Evolutionary conservation across 2,113 vertebrate species (phyloP), one percentile per base, ranked within the genome.

Genomic region (Lepus timidus): DNA sequence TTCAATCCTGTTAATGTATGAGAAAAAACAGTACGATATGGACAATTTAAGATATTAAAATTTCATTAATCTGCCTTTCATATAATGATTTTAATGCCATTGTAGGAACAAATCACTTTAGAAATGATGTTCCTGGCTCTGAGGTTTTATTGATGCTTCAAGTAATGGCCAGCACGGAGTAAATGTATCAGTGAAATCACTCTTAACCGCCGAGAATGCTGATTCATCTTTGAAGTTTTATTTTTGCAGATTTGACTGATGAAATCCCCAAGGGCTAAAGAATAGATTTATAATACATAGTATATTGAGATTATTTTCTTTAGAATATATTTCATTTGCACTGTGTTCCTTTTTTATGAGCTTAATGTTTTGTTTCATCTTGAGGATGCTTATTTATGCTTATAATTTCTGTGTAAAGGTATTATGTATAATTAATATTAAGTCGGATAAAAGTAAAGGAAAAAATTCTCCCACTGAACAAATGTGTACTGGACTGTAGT

Each of bases 31-130:
- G 20, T 13, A 67, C 62, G 52, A 68, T 33, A 74, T 11, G 44
- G 55, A n/a, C 44, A 85, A 16, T 44, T 92, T 87, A 92, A 88
- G 85, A 85, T 81, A 88, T 70, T 93, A 85, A 89, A 89, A 68
- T 76, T 70, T 7, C 10, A 51, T 88, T 1, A 13, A 51, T 85
- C 64, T 79, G 25, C 85, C 62, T 86, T 93, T 75, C 36, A 62
- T 65, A 64, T 29, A 65, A 52, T 87, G 52, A 29, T 49, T 93
- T 89, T 71, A 88, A 3, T 80, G n/a, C 10, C 11, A 78, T 70
- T 90, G 76, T 82, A 64, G 74, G 81, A 90, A 39, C 51, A 95
- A 92, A 84, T 81, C 33, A 17, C 67, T 67, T 73, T 80, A 79
- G 64, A 85, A 85, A 82, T 81, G 64, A 39, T 88, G 11, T 82